A percentile compares a stretch with the other conserved stretches of the same genome.
Conservation (phyloP, 2,797 vertebrate species). For the Salarias fasciatus region DNA sequence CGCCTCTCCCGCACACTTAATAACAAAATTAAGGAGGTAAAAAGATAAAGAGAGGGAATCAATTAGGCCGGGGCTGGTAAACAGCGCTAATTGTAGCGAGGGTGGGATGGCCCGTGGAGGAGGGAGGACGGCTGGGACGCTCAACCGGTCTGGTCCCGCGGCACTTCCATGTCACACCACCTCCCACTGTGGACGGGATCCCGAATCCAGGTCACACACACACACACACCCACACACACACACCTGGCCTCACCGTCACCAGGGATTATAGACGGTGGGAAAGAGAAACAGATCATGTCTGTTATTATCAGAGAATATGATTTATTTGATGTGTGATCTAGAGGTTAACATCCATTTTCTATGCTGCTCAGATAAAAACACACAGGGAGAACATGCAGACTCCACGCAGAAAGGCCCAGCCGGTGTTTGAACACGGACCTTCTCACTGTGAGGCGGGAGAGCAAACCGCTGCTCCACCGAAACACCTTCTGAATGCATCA, state of each 20-base stretch:
- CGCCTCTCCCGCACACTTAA: slow-evolving; percentile 79
- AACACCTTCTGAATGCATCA: no score
- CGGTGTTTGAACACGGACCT: no score
- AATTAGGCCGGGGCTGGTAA: slow-evolving; percentile 81
- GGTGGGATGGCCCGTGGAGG: slow-evolving; percentile 64
- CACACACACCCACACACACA: slow-evolving; percentile 1
- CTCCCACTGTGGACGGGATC: slow-evolving; percentile 45
- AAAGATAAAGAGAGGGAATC: slow-evolving; percentile 83
- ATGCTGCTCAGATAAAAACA: no score
- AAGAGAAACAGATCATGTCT: neutral
- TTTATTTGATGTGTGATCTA: neutral
- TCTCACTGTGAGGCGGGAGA: no score
- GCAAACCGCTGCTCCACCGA: no score
- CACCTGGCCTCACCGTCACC: slow-evolving; percentile 6
- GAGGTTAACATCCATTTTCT: no score
- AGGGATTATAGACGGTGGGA: neutral
- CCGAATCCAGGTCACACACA: slow-evolving; percentile 8
- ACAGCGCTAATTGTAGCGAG: slow-evolving; percentile 71
- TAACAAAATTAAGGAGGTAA: slow-evolving; percentile 84
- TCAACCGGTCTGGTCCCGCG: slow-evolving; percentile 56
- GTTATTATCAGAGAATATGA: neutral
- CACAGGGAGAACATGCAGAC: no score
- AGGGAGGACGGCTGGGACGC: slow-evolving; percentile 57
- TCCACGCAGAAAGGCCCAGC: no score
- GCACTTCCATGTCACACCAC: slow-evolving; percentile 46